Percentiles rank a stretch among this genome's conserved stretches.
Conservation (phyloP, 2,888 invertebrate species). For the Monopis laevigella region DNA sequence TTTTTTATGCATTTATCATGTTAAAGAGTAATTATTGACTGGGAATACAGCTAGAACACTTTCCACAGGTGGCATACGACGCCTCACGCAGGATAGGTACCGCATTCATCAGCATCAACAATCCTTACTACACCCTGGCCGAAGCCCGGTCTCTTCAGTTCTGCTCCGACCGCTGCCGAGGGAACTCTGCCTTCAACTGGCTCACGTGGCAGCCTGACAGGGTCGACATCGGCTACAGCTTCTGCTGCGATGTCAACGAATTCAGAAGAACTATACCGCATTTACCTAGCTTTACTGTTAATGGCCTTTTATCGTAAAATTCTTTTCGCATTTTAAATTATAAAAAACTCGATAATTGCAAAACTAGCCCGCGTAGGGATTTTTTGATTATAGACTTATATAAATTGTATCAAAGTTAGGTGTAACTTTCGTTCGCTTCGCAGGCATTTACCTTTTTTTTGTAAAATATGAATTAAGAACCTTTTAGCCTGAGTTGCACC, state of each 20-base stretch:
- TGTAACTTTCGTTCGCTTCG: too few species aligned
- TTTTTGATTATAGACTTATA: too few species aligned
- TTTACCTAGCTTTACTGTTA: constrained; percentile 60
- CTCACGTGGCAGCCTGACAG: constrained; percentile 63
- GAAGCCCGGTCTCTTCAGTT: constrained; percentile 50
- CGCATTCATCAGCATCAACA: constrained; percentile 71
- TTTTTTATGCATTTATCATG: too few species aligned
- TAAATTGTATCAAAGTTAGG: too few species aligned
- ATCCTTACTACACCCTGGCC: constrained; percentile 59
- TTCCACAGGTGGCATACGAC: constrained; percentile 61
- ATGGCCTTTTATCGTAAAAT: constrained; percentile 40
- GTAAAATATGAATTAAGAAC: too few species aligned
- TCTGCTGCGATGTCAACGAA: constrained; percentile 69
- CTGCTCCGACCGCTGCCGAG: constrained; percentile 59
- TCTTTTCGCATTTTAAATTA: too few species aligned
- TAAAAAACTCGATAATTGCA: too few species aligned
- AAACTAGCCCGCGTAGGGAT: too few species aligned
- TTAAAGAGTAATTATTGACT: too few species aligned
- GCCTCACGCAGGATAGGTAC: constrained; percentile 53
- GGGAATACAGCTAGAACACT: not conserved
- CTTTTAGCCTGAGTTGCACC: too few species aligned
- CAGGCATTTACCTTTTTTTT: too few species aligned
- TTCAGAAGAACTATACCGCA: constrained; percentile 59
- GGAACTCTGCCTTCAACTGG: constrained; percentile 69
- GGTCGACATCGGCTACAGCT: constrained; percentile 64